Conservation (phyloP, 1,140 invertebrate genomes). For the Hylaeus volcanicus region DNA sequence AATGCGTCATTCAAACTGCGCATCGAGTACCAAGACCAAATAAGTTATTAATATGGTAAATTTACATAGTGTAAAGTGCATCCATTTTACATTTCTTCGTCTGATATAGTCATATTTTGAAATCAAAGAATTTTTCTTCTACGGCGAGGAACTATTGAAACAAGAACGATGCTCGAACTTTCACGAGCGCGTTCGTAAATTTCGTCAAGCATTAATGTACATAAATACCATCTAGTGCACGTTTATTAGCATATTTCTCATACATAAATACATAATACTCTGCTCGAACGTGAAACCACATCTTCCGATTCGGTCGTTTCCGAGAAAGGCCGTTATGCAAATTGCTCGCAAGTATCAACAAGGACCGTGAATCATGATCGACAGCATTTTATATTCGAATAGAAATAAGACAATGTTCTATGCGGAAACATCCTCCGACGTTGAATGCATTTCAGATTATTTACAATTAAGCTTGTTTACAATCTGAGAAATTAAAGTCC, state of each 20-base stretch:
- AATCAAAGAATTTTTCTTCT: too few species aligned
- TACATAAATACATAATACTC: slow-evolving; percentile 40
- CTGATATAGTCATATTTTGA: too few species aligned
- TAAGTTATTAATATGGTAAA: too few species aligned
- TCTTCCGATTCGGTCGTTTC: slow-evolving; percentile 23
- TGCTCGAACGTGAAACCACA: slow-evolving; percentile 22
- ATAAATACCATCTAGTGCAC: not conserved
- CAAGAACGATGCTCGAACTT: not conserved
- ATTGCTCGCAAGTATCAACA: not conserved
- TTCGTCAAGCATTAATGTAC: not conserved
- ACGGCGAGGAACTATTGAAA: not conserved
- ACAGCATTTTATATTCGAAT: not conserved
- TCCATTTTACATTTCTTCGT: too few species aligned
- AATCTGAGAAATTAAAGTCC: not conserved
- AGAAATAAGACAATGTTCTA: too few species aligned
- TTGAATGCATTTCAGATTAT: too few species aligned
- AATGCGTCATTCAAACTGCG: too few species aligned
- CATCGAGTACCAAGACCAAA: too few species aligned
- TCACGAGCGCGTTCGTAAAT: not conserved
- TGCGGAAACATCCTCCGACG: too few species aligned
- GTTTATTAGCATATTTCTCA: slow-evolving; percentile 21
- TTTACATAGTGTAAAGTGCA: too few species aligned
- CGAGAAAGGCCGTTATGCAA: slow-evolving; percentile 28
- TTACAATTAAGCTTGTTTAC: too few species aligned
- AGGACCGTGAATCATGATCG: not conserved